Percentiles rank a stretch among this genome's conserved stretches.
Evolutionary conservation across 2,888 invertebrate genomes (phyloP).

Genomic region (Orchestes rusci): DNA sequence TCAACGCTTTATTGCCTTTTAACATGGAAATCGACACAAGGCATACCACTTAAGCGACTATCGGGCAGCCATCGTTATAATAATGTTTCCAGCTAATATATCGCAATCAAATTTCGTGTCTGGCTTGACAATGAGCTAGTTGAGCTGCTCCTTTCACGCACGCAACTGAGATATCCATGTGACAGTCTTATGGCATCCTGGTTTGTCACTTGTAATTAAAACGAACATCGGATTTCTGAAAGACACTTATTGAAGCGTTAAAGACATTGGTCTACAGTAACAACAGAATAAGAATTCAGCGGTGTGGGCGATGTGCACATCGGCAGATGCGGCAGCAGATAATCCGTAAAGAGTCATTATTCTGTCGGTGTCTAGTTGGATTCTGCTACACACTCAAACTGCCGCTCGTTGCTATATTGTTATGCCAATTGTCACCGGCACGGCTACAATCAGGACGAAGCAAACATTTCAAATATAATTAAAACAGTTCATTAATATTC

Average conservation of each 20-base stretch:
- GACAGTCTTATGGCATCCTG: too few species aligned
- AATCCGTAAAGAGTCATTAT: slow-evolving; percentile 22
- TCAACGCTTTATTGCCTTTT: slow-evolving; percentile 29
- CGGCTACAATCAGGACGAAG: too few species aligned
- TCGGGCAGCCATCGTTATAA: slow-evolving; percentile 26
- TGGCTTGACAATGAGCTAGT: slow-evolving; percentile 19
- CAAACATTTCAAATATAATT: too few species aligned
- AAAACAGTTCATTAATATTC: too few species aligned
- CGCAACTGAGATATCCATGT: too few species aligned
- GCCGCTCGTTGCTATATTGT: slow-evolving; percentile 15
- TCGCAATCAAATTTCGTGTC: slow-evolving; percentile 30
- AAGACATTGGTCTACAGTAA: too few species aligned
- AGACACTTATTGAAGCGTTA: too few species aligned
- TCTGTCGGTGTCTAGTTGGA: slow-evolving; percentile 14
- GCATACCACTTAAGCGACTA: slow-evolving; percentile 27
- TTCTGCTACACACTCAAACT: slow-evolving; percentile 20
- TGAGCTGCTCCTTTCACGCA: slow-evolving; percentile 9
- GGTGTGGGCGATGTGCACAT: slow-evolving; percentile 21
- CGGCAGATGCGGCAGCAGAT: slow-evolving; percentile 19
- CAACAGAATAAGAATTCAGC: slow-evolving; percentile 23
- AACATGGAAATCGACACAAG: slow-evolving; percentile 31
- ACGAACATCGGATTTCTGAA: too few species aligned
- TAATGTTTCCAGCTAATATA: slow-evolving; percentile 27
- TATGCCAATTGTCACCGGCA: slow-evolving; percentile 4
- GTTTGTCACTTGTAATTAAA: too few species aligned